Base-by-base conservation (phyloP, 2,888 invertebrate genomes). In the Watsonalla cultraria region DNA sequence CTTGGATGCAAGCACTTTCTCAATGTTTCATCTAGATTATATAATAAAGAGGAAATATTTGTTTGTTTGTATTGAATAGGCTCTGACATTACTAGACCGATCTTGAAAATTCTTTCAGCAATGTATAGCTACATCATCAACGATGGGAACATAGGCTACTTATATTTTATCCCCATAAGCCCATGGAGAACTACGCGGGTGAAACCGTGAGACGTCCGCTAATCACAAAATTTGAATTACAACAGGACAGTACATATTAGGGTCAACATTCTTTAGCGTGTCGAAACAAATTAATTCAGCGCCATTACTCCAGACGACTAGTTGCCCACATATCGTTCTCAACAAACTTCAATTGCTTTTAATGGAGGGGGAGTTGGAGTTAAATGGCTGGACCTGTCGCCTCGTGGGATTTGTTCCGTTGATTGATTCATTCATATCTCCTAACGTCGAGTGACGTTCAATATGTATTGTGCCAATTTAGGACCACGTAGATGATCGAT, bases 281-380 rank as follows among this genome's bases (percentile, higher is more conserved):
- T 55, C 51, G 46, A 54, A 55, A 55, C 54, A 52, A 51, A 24
- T 59, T 45, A 49, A 55, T 53, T 46, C 37, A 39, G 45, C 50
- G 54, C 53, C 51, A 48, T 52, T 56, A 53, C 57, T 49, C 37
- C 15, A 13, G 68, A 72, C 70, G 64, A 66, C 59, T 52, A 64
- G 62, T 61, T 65, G 61, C 54, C 58, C 62, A 59, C 67, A 66
- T 76, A 69, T 63, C 52, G 65, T 61, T 72, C 71, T 74, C 66
- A 60, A 56, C 54, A 61, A 66, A 68, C 68, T 72, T 66, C 80
- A 86, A 86, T 86, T 86, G 86, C 81, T 79, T 80, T 70, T 79
- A 86, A 86, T 86, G 72, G 77, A 42, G 7, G 7, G 24, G 37
- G 37, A 76, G 61, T 59, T 59, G 66, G 65, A 78, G 76, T 80